These are phyloP conservation scores for Apotomis turbidana DNA, from an alignment of 2,888 invertebrate species.

Conservation along the genomic window DNA sequence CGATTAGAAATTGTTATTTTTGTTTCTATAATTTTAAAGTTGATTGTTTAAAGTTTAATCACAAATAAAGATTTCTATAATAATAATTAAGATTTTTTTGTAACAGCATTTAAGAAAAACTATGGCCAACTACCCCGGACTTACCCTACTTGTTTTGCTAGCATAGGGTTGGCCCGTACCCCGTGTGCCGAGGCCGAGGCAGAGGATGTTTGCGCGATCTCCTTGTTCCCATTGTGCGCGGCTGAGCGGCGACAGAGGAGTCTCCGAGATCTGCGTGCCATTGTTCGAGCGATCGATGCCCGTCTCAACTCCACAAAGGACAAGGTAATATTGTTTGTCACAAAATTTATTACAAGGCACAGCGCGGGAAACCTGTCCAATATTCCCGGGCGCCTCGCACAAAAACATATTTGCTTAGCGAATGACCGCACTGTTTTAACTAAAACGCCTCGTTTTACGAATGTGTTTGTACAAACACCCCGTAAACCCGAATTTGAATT, in stretches of 20 bases:
- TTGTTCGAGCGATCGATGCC: slow-evolving; percentile 70
- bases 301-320: slow-evolving; percentile 73
- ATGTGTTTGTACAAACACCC: background rate
- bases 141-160: slow-evolving; percentile 25
- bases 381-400: slow-evolving; percentile 23
- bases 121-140: too few species aligned
- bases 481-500: slow-evolving; percentile 38
- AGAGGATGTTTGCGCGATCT: slow-evolving; percentile 27
- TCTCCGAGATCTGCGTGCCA: slow-evolving; percentile 51
- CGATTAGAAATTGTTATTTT: too few species aligned
- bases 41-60: too few species aligned
- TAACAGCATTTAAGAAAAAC: too few species aligned
- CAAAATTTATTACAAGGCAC: slow-evolving; percentile 75
- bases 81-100: too few species aligned
- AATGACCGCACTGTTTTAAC: slow-evolving; percentile 50
- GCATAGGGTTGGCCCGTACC: slow-evolving; percentile 3
- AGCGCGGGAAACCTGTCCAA: slow-evolving; percentile 55
- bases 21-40: too few species aligned
- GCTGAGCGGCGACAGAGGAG: slow-evolving; percentile 50
- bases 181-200: background rate
- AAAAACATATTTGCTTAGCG: slow-evolving; percentile 70
- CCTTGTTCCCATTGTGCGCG: slow-evolving; percentile 45
- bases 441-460: slow-evolving; percentile 31
- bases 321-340: slow-evolving; percentile 80
- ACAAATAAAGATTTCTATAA: too few species aligned